A percentile compares a stretch with the other conserved stretches of the same genome.
Conservation (phyloP, 92 coral and sea anemone genomes). For the Porites divaricata region DNA sequence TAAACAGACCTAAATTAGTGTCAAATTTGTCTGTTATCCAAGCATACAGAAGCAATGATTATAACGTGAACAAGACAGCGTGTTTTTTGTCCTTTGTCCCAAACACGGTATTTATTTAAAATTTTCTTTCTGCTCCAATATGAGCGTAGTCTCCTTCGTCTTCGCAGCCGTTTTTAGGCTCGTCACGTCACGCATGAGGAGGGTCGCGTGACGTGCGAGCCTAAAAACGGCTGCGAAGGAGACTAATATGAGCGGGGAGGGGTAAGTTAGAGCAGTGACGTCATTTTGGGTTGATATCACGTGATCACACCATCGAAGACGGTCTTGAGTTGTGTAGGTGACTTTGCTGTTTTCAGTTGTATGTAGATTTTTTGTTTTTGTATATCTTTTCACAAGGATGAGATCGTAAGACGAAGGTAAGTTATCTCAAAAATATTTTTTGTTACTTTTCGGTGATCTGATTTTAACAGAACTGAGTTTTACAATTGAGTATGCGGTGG, state of each 20-base stretch:
- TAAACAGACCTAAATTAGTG: no score
- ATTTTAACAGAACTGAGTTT: not conserved
- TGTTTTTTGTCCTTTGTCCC: no score
- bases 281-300: constrained; percentile 28
- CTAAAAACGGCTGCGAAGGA: no score
- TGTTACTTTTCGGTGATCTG: not conserved
- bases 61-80: no score
- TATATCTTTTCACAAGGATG: constrained; percentile 21
- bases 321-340: constrained; percentile 34
- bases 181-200: no score
- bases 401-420: constrained; percentile 27
- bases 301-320: constrained; percentile 17
- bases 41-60: no score
- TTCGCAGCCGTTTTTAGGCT: no score
- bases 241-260: not conserved
- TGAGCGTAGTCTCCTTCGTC: no score
- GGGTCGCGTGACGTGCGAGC: no score
- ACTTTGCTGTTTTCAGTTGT: constrained; percentile 44
- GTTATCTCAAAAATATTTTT: not conserved
- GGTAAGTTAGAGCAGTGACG: constrained; percentile 26
- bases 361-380: constrained; percentile 16
- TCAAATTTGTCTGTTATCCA: no score
- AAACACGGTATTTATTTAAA: no score
- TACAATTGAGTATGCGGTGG: constrained; percentile 44
- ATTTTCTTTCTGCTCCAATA: not conserved